A percentile compares a stretch with the other conserved stretches of the same genome.
phyloP scores from a whole-genome alignment of 2,113 vertebrate genomes.

The Glaucidium brasilianum region DNA sequence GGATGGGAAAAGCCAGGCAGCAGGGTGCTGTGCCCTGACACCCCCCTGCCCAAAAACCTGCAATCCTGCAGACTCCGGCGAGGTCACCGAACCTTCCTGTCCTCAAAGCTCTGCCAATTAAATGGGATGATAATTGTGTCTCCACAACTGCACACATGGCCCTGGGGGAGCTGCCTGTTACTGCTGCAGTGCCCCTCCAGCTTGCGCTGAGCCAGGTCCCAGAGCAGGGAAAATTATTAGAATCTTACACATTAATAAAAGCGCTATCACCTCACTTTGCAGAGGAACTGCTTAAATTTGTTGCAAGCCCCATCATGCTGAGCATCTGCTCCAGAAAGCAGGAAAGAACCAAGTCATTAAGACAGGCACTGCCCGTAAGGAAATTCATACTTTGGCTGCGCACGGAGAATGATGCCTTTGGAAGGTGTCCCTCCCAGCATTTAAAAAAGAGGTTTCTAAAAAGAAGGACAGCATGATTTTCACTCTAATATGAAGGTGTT shows the following conservation, averaged over 20 bases:
- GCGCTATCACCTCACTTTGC: constrained; percentile 17
- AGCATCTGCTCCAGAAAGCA: not conserved
- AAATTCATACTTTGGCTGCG: not conserved
- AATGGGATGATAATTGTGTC: not conserved
- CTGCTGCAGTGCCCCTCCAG: not conserved
- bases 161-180: not conserved
- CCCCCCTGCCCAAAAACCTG: not conserved
- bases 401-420: not conserved
- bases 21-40: rapidly evolving
- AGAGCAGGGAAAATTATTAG: constrained; percentile 10
- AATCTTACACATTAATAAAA: constrained; percentile 20
- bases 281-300: not conserved
- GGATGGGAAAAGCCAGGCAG: not conserved
- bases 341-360: not conserved
- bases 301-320: not conserved
- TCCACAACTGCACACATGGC: not conserved
- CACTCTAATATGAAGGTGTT: not conserved
- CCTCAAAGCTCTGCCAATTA: not conserved
- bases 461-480: not conserved
- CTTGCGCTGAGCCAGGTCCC: not conserved
- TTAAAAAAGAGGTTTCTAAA: not conserved
- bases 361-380: not conserved
- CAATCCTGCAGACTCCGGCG: not conserved
- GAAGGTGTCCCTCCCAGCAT: not conserved
- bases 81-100: not conserved